Evolutionary conservation across 2,888 invertebrate genomes (phyloP).

Genomic region (Hypolimnas misippus): DNA sequence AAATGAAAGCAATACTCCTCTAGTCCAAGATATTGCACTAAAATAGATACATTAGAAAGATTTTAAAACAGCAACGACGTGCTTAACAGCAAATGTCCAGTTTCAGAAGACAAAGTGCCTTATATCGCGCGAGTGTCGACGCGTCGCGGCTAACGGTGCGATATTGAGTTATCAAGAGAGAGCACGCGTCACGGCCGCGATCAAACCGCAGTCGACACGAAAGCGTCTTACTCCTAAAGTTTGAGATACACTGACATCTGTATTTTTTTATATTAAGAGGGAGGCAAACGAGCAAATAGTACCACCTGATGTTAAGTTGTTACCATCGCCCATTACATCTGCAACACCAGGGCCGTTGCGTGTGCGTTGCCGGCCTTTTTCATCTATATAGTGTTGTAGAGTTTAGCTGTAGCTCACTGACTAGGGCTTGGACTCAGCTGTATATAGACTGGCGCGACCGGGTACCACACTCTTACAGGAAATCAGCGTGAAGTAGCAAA

Average conservation of each 20-base stretch:
- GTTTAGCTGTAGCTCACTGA: no score
- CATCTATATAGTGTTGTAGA: no score
- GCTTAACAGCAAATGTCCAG: constrained; percentile 29
- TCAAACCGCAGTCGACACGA: constrained; percentile 68
- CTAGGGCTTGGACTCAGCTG: no score
- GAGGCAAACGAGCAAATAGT: no score
- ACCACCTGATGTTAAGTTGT: no score
- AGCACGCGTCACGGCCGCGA: constrained; percentile 55
- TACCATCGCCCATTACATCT: no score
- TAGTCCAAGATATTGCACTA: constrained; percentile 1
- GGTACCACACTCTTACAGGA: no score
- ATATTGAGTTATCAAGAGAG: constrained; percentile 62
- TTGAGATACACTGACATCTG: constrained; percentile 45
- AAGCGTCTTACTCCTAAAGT: constrained; percentile 57
- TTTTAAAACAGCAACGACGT: constrained; percentile 25
- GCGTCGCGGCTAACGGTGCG: constrained; percentile 45
- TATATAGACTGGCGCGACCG: no score
- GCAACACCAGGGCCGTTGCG: no score
- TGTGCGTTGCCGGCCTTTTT: no score
- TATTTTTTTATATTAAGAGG: background rate
- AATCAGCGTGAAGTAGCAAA: no score
- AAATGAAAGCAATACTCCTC: background rate
- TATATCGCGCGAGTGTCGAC: constrained; percentile 34
- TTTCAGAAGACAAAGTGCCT: constrained; percentile 41
- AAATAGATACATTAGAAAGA: constrained; percentile 11